Evolutionary conservation across 1,140 invertebrate species (phyloP).

Genomic region (Venturia canescens): DNA sequence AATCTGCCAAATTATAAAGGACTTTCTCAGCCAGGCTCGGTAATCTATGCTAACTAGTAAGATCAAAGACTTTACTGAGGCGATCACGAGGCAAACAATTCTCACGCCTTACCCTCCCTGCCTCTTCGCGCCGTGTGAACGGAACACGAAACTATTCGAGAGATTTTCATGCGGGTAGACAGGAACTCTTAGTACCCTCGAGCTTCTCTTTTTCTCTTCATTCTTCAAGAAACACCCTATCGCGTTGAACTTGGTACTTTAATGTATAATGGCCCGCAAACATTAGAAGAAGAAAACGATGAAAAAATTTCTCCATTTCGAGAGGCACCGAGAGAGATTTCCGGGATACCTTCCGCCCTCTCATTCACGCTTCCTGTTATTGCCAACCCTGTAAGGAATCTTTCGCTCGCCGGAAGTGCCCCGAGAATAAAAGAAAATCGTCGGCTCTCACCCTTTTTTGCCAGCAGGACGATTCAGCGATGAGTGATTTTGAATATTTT

Average conservation of each 20-base stretch:
- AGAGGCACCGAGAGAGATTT: constrained; percentile 17
- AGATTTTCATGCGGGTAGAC: constrained; percentile 57
- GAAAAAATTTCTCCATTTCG: too few relatives aligned
- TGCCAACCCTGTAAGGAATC: background rate
- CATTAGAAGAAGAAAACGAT: background rate
- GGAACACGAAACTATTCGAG: constrained; percentile 58
- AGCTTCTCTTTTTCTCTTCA: constrained; percentile 6
- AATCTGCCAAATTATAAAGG: background rate
- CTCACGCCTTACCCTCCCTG: constrained; percentile 55
- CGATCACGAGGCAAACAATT: constrained; percentile 54
- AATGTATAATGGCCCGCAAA: constrained; percentile 22
- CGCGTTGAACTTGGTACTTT: constrained; percentile 15
- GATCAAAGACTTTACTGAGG: constrained; percentile 6
- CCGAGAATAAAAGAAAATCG: constrained; percentile 26
- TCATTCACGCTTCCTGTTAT: constrained; percentile 15
- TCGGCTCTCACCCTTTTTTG: background rate
- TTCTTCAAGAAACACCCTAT: constrained; percentile 15
- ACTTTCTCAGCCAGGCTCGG: background rate
- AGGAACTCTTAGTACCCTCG: constrained; percentile 11
- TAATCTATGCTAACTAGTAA: background rate
- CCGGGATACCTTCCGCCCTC: constrained; percentile 28
- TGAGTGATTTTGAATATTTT: background rate
- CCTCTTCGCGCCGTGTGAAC: constrained; percentile 56
- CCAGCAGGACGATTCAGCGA: background rate
- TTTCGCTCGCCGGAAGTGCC: constrained; percentile 19